These are phyloP conservation scores for Boloria euphrosyne DNA, from an alignment of 2,888 invertebrate genomes.

Conservation along the genomic window DNA sequence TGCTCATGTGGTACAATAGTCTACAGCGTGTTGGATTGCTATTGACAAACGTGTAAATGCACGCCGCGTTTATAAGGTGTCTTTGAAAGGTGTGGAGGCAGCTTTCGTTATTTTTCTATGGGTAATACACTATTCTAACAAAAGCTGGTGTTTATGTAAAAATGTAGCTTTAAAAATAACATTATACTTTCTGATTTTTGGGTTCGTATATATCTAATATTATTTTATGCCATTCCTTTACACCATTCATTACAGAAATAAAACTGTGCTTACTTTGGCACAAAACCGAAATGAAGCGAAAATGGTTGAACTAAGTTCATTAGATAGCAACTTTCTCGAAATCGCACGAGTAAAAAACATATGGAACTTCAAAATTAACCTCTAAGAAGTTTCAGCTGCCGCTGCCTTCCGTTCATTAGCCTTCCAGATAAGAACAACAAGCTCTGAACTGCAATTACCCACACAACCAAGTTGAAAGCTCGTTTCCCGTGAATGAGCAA, in stretches of 20 bases:
- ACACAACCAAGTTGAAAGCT: slow-evolving; percentile 35
- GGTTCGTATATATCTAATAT: too few relatives aligned
- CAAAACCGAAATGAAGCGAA: slow-evolving; percentile 13
- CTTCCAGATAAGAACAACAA: slow-evolving; percentile 35
- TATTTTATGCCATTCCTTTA: too few relatives aligned
- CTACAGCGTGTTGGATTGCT: slow-evolving; percentile 20
- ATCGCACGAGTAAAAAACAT: slow-evolving; percentile 24
- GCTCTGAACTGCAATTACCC: slow-evolving; percentile 37
- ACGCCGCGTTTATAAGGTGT: slow-evolving; percentile 2
- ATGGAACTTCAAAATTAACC: slow-evolving; percentile 32
- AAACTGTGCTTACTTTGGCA: neutral
- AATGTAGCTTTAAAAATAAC: too few relatives aligned
- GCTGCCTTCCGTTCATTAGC: slow-evolving; percentile 35
- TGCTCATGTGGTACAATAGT: slow-evolving; percentile 29
- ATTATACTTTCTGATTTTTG: too few relatives aligned
- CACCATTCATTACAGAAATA: too few relatives aligned
- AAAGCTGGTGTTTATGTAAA: too few relatives aligned
- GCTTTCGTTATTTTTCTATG: too few relatives aligned
- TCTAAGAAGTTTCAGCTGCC: slow-evolving; percentile 28
- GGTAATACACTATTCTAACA: too few relatives aligned
- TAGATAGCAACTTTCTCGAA: slow-evolving; percentile 22
- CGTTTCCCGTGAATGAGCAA: slow-evolving; percentile 30
- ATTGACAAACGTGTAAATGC: slow-evolving; percentile 29
- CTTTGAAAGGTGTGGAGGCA: slow-evolving; percentile 9
- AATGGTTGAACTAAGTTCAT: slow-evolving; percentile 14